Evolutionary conservation across 92 coral and sea anemone genomes (phyloP).

Genomic region (Epizoanthus illoricatus): DNA sequence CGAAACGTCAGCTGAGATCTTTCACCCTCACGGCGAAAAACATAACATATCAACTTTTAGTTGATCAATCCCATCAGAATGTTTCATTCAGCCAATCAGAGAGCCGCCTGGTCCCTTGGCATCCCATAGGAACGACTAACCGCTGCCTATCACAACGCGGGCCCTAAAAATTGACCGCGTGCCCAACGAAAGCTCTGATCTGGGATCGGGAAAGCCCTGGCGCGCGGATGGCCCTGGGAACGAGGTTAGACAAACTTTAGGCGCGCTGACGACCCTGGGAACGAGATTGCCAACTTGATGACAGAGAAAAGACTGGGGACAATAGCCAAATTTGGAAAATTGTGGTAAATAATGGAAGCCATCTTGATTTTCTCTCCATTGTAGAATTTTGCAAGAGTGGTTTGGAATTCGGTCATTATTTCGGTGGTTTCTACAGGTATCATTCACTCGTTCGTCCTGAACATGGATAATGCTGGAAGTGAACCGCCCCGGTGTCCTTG

Average conservation of each 20-base stretch:
- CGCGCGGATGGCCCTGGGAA: too few species aligned
- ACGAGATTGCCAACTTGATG: not conserved
- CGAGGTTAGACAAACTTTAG: not conserved
- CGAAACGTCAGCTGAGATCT: too few species aligned
- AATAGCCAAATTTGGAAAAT: conserved; percentile 33
- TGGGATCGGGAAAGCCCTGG: too few species aligned
- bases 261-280: not conserved
- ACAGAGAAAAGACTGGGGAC: conserved; percentile 35
- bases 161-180: too few species aligned
- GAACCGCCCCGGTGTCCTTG: conserved; percentile 84
- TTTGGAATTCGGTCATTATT: conserved; percentile 21
- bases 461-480: conserved; percentile 80
- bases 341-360: conserved; percentile 28
- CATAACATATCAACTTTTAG: too few species aligned
- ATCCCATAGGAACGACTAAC: too few species aligned
- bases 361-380: conserved; percentile 34
- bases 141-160: too few species aligned
- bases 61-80: too few species aligned
- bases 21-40: too few species aligned
- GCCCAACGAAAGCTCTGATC: too few species aligned
- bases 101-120: too few species aligned
- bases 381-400: conserved; percentile 20
- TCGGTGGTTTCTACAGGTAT: not conserved
- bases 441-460: not conserved
- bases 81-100: too few species aligned